These are phyloP conservation scores for Dryococelus australis DNA, from an alignment of 2,888 invertebrate species.

Conservation along the genomic window DNA sequence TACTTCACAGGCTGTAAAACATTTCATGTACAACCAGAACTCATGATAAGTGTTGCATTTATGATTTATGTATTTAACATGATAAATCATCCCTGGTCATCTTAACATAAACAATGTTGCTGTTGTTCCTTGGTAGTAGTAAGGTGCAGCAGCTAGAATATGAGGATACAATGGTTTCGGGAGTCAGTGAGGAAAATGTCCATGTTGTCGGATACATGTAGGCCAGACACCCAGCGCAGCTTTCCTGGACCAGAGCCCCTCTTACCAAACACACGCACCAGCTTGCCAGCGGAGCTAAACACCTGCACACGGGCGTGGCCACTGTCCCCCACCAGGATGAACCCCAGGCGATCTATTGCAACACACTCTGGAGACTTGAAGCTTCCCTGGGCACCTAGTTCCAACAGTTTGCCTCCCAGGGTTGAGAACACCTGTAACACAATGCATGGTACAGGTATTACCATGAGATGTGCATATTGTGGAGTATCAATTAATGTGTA, in stretches of 20 bases:
- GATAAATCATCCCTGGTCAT: no score
- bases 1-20: no score
- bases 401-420: conserved; percentile 63
- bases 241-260: conserved; percentile 61
- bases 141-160: conserved; percentile 58
- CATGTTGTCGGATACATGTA: conserved; percentile 66
- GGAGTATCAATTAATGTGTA: no score
- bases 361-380: conserved; percentile 78
- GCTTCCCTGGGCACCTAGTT: conserved; percentile 65
- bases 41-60: no score
- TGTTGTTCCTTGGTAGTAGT: no score
- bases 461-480: not conserved
- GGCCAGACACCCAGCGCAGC: conserved; percentile 75
- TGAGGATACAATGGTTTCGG: conserved; percentile 62
- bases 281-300: conserved; percentile 73
- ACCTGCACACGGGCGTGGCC: conserved; percentile 80
- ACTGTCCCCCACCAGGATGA: conserved; percentile 79
- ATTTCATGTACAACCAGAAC: no score
- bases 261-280: conserved; percentile 71
- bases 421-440: conserved; percentile 58
- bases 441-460: not conserved
- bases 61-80: no score
- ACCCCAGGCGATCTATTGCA: conserved; percentile 74
- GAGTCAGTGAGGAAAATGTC: conserved; percentile 70
- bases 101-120: no score